These are phyloP conservation scores for Thymallus thymallus DNA, from an alignment of 2,113 vertebrate species.

Conservation along the genomic window DNA sequence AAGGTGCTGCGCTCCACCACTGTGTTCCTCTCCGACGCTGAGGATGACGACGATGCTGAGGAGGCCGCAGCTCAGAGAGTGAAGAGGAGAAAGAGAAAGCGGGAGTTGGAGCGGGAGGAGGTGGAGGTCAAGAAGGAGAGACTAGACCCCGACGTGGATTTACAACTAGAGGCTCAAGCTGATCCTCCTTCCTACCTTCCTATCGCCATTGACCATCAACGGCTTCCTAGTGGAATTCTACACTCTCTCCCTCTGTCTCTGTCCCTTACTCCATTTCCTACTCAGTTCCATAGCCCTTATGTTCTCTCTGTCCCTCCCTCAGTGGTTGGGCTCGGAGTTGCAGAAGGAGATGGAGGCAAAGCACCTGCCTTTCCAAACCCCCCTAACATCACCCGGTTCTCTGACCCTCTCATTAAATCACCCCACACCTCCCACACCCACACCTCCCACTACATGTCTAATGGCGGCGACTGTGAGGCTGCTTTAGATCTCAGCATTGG, in stretches of 20 bases:
- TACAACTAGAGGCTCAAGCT: slow-evolving; percentile 74
- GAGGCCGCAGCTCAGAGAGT: slow-evolving; percentile 52
- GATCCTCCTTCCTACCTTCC: slow-evolving; percentile 68
- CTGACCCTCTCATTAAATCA: slow-evolving; percentile 60
- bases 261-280: slow-evolving; percentile 70
- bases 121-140: slow-evolving; percentile 69
- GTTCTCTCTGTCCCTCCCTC: slow-evolving; percentile 71
- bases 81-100: slow-evolving; percentile 63
- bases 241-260: slow-evolving; percentile 69
- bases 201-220: slow-evolving; percentile 47
- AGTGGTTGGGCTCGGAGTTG: slow-evolving; percentile 51
- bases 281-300: slow-evolving; percentile 73
- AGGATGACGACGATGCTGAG: slow-evolving; percentile 76
- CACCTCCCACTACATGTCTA: slow-evolving; percentile 61
- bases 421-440: slow-evolving; percentile 51
- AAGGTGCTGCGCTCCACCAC: slow-evolving; percentile 77
- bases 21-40: slow-evolving; percentile 77
- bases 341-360: slow-evolving; percentile 61
- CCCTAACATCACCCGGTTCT: slow-evolving; percentile 62
- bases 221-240: slow-evolving; percentile 54
- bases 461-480: slow-evolving; percentile 70
- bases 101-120: slow-evolving; percentile 64
- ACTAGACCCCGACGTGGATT: slow-evolving; percentile 70
- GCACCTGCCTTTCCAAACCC: slow-evolving; percentile 62
- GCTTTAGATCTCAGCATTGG: slow-evolving; percentile 78